Evolutionary conservation across 1,140 invertebrate genomes (phyloP), one percentile per base, ranked within the genome.

Genomic region (Zaprionus africanus): DNA sequence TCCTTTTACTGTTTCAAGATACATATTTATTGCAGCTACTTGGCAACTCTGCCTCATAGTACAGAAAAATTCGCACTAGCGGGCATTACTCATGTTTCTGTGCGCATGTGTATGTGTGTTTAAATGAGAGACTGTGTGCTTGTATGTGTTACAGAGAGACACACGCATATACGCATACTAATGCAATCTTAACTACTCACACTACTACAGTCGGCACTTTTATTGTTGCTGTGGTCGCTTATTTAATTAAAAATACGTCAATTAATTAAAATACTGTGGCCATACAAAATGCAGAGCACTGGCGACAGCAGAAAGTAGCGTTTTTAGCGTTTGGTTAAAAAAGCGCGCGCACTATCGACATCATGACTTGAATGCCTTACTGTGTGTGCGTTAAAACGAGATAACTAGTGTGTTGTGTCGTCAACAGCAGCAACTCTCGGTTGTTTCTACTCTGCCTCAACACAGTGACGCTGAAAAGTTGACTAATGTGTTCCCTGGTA

Each of bases 211-310:
- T 72, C 51, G 63, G 59, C 58, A 15, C 76, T 69, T 81, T 49
- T 81, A 67, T 78, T 85, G 70, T 79, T 71, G 75, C 51, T 78
- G 68, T 57, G 78, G 31, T 36, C 60, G 69, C 57, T 76, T 80
- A 68, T 81, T 84, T 90, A 81, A 88, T 88, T 88, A 88, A 88
- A 79, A 82, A 87, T 87, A 75, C 80, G 83, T 57, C 66, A 81
- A 84, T 79, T 90, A 81, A 84, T 84, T 88, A 58, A 76, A 87
- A 88, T 60, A 70, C 61, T 65, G 43, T 19, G 28, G 60, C 71
- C 72, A 28, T 49, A 66, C 34, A 53, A 78, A 79, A 85, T 76
- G 67, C 60, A 72, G 85, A 85, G 34, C 62, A 49, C 28, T 60
- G 41, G n/a, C 41, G n/a, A 17, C 41, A 46, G 22, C 64, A 62